phyloP scores from a whole-genome alignment of 1,140 invertebrate species.

The Carposina sasakii region DNA sequence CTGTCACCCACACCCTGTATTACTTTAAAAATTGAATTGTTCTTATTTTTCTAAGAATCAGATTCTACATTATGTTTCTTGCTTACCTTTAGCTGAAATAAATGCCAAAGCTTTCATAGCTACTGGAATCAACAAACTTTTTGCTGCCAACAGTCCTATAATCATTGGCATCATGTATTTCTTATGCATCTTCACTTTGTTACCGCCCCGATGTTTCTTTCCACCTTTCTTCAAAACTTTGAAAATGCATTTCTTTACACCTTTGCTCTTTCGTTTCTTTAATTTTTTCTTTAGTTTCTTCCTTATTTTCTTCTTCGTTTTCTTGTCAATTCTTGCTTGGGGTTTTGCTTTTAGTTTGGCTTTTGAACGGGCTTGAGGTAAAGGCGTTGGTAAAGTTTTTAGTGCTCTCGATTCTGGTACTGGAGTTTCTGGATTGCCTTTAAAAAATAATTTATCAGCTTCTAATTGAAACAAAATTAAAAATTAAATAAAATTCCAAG shows the following conservation, averaged over 20 bases:
- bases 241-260: conserved; percentile 39
- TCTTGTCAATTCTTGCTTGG: neutral
- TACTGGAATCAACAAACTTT: conserved; percentile 76
- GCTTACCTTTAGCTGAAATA: conserved; percentile 70
- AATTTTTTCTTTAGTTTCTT: conserved; percentile 28
- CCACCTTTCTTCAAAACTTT: conserved; percentile 36
- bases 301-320: conserved; percentile 16
- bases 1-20: too few relatives aligned
- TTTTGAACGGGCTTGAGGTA: neutral
- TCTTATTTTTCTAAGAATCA: too few relatives aligned
- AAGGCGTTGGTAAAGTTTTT: neutral
- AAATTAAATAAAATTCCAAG: neutral
- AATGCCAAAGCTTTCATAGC: conserved; percentile 76
- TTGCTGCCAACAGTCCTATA: conserved; percentile 75
- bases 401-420: neutral
- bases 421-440: neutral
- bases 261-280: conserved; percentile 27
- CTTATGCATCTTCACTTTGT: conserved; percentile 30
- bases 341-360: neutral
- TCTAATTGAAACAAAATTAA: neutral
- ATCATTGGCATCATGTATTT: conserved; percentile 75
- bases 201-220: conserved; percentile 26
- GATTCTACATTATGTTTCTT: too few relatives aligned
- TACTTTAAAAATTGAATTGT: too few relatives aligned
- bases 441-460: neutral